Base-by-base conservation (phyloP, 2,113 vertebrate genomes). In the Tylochromis polylepis region DNA sequence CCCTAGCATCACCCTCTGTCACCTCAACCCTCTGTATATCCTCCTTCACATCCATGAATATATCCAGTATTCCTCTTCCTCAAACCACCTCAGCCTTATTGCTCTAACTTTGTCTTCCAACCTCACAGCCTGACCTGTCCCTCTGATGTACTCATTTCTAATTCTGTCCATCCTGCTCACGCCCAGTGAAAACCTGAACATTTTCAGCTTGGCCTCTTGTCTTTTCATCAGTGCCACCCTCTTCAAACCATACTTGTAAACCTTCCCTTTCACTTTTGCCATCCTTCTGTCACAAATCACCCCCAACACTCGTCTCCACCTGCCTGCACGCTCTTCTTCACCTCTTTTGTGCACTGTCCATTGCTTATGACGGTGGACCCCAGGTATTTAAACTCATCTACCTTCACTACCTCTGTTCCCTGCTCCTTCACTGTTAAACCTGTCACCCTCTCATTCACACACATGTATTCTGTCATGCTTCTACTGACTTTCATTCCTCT, bases 1-100 rank as follows among this genome's bases (percentile, higher is more conserved):
- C 34, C 60, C 3, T 2, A 15, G 62, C 62, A 0, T 41, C 36
- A 24, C n/a, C 41, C 7, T 67, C 22, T 0, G 62, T 67, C 38
- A 70, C 65, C 10, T 15, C 36, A 67, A 41, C 36, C 38, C 38
- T 46, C 14, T 46, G 12, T 14, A 15, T 46, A 5, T 43, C 11
- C 10, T 67, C 36, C 36, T 67, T 22, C 36, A 67, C 62, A 41
- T 22, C 60, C 59, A 36, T 7, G 59, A 34, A 6, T 3, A 36
- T 20, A 36, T n/a, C 62, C n/a, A 16, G n/a, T 6, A 9, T 70
- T 8, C n/a, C 0, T 43, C n/a, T 1, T 67, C 36, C n/a, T 41
- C 65, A 70, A 24, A 70, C 3, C 38, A 43, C 43, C 65, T 70
- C 65, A 70, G 36, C 36, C 1, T 0, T 15, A 24, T 24, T 38